Percentiles rank a stretch among this genome's conserved stretches.
Evolutionary conservation across 2,797 vertebrate species (phyloP).

Genomic region (Karalla daura): DNA sequence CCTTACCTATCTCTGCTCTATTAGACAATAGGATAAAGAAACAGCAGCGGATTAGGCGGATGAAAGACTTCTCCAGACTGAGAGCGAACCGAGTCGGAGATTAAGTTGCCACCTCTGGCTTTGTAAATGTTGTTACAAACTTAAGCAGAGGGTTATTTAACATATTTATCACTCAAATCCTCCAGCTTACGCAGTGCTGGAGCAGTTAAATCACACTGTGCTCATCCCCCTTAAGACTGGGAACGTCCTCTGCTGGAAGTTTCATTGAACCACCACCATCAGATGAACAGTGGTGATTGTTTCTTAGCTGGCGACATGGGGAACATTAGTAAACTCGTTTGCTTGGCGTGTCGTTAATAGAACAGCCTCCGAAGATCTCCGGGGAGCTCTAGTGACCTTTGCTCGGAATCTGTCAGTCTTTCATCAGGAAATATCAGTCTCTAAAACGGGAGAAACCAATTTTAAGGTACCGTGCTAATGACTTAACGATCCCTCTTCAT

Average conservation of each 20-base stretch:
- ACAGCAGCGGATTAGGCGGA: slow-evolving; percentile 28
- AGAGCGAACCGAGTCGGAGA: slow-evolving; percentile 52
- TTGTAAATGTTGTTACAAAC: slow-evolving; percentile 68
- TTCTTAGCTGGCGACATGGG: slow-evolving; percentile 84
- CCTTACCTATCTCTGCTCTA: slow-evolving; percentile 10
- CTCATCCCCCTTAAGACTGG: slow-evolving; percentile 90
- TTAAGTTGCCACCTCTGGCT: slow-evolving; percentile 70
- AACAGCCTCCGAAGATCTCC: slow-evolving; percentile 93
- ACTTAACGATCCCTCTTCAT: slow-evolving; percentile 92
- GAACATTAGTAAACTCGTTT: slow-evolving; percentile 95
- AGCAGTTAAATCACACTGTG: slow-evolving; percentile 86
- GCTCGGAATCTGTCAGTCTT: slow-evolving; percentile 98
- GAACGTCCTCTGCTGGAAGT: slow-evolving; percentile 89
- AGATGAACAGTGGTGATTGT: slow-evolving; percentile 94
- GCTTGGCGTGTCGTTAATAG: slow-evolving; percentile 97
- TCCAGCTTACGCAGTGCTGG: slow-evolving; percentile 84
- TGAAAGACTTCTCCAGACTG: slow-evolving; percentile 14
- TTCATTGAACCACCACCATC: slow-evolving; percentile 92
- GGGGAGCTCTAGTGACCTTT: slow-evolving; percentile 98
- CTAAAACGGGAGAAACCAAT: slow-evolving; percentile 97
- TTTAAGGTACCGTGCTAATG: slow-evolving; percentile 97
- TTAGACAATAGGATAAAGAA: slow-evolving; percentile 21
- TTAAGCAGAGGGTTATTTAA: slow-evolving; percentile 90
- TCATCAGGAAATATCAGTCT: slow-evolving; percentile 98
- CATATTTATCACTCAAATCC: slow-evolving; percentile 92